These are phyloP conservation scores for Drosophila neonasuta DNA, from an alignment of 2,888 invertebrate genomes.

Conservation along the genomic window DNA sequence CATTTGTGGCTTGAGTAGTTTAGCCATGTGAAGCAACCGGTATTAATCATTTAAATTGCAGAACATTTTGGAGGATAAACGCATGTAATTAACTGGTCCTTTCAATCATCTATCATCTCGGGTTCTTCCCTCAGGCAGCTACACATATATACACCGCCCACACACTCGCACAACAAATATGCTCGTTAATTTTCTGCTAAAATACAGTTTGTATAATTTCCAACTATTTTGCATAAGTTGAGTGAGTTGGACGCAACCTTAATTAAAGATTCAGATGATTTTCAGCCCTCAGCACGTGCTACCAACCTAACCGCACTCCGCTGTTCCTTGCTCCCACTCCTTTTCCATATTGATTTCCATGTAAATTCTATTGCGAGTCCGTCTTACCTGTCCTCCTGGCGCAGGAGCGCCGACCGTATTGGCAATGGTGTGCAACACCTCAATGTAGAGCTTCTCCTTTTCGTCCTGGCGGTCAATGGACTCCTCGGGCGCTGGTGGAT, in stretches of 20 bases:
- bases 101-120: conserved; percentile 61
- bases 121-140: not conserved
- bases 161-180: conserved; percentile 22
- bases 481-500: conserved; percentile 80
- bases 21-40: conserved; percentile 10
- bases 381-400: conserved; percentile 85
- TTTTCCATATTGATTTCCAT: conserved; percentile 53
- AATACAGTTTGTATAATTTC: conserved; percentile 58
- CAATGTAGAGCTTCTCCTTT: conserved; percentile 90
- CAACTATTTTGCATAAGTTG: conserved; percentile 71
- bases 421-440: conserved; percentile 97
- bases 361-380: not conserved
- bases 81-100: conserved; percentile 57
- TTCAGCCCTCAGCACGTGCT: conserved; percentile 5
- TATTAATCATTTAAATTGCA: conserved; percentile 76
- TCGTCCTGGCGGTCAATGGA: conserved; percentile 81
- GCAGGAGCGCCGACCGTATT: conserved; percentile 93
- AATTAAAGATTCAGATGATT: conserved; percentile 67
- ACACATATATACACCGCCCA: not conserved
- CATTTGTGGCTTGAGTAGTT: conserved; percentile 24
- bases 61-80: conserved; percentile 56
- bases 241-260: conserved; percentile 12
- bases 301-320: not conserved
- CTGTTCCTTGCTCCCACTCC: not conserved
- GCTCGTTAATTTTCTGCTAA: conserved; percentile 53